phyloP scores from a whole-genome alignment of 1,140 invertebrate species.

The Cyphomyrmex costatus region DNA sequence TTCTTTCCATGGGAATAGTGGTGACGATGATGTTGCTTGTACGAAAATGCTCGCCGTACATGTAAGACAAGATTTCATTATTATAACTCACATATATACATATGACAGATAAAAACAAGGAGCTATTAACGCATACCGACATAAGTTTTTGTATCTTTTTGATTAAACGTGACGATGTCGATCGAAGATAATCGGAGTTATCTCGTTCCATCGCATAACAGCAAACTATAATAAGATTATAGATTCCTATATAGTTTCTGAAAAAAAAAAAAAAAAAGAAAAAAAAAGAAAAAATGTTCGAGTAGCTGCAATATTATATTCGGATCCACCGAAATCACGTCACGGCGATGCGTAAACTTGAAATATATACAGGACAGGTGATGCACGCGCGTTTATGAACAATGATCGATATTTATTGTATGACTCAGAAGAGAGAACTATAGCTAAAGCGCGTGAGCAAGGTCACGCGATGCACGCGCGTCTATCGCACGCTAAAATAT shows the following conservation, averaged over 20 bases:
- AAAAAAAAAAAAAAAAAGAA: background rate
- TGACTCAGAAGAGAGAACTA: constrained; percentile 79
- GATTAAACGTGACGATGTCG: constrained; percentile 5
- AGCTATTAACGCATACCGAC: background rate
- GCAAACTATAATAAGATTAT: constrained; percentile 6
- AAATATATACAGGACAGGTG: constrained; percentile 12
- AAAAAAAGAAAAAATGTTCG: background rate
- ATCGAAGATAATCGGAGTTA: background rate
- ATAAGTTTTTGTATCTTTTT: background rate
- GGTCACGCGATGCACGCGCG: constrained; percentile 74
- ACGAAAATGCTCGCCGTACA: constrained; percentile 79
- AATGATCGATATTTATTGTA: constrained; percentile 83
- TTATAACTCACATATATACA: background rate
- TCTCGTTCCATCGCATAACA: background rate
- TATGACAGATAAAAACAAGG: background rate
- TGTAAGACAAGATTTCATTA: constrained; percentile 75
- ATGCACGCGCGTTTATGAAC: constrained; percentile 63
- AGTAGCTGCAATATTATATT: background rate
- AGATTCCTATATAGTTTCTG: background rate
- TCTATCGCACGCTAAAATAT: constrained; percentile 67
- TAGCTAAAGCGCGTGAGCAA: constrained; percentile 72
- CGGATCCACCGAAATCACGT: background rate
- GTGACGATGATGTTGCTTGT: constrained; percentile 81
- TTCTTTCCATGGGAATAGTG: constrained; percentile 81
- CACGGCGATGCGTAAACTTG: background rate